Conservation (phyloP, 1,140 invertebrate species). For the Eurytemora carolleeae region DNA sequence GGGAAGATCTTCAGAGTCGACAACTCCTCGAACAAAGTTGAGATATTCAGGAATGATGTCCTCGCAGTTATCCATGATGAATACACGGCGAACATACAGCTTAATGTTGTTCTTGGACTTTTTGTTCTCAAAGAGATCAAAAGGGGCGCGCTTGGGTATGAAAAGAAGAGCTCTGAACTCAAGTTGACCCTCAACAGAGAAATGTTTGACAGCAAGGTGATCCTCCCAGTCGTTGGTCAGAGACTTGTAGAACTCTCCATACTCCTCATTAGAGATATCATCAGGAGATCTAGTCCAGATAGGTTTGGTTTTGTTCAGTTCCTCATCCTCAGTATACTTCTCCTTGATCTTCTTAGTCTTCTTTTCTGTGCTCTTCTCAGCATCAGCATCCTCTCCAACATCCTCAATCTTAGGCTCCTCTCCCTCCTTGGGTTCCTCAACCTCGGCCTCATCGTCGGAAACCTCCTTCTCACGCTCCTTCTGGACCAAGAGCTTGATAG, state of each 20-base stretch:
- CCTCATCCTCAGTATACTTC: conserved; percentile 93
- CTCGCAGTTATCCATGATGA: conserved; percentile 99
- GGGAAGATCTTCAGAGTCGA: conserved; percentile 92
- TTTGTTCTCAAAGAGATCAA: conserved; percentile 94
- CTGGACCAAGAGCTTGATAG: conserved; percentile 81
- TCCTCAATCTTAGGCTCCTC: conserved; percentile 71
- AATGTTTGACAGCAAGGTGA: conserved; percentile 93
- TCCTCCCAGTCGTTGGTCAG: conserved; percentile 98
- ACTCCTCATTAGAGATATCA: conserved; percentile 92
- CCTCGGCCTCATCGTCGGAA: conserved; percentile 63
- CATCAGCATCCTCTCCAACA: conserved; percentile 65
- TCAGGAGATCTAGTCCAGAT: conserved; percentile 96
- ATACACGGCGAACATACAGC: conserved; percentile 43
- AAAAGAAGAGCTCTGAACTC: conserved; percentile 92
- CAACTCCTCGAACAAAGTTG: conserved; percentile 93
- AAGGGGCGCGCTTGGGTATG: conserved; percentile 79
- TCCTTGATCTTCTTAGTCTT: conserved; percentile 78
- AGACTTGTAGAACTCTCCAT: conserved; percentile 97
- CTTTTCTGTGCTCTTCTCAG: conserved; percentile 53
- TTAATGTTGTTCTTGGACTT: conserved; percentile 98
- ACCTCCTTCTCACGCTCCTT: conserved; percentile 90
- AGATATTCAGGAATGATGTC: conserved; percentile 95
- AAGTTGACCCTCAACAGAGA: conserved; percentile 92
- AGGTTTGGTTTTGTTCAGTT: conserved; percentile 97
- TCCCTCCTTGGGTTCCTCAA: conserved; percentile 41